phyloP scores from a whole-genome alignment of 2,113 vertebrate genomes.

The Triplophysa rosa region DNA sequence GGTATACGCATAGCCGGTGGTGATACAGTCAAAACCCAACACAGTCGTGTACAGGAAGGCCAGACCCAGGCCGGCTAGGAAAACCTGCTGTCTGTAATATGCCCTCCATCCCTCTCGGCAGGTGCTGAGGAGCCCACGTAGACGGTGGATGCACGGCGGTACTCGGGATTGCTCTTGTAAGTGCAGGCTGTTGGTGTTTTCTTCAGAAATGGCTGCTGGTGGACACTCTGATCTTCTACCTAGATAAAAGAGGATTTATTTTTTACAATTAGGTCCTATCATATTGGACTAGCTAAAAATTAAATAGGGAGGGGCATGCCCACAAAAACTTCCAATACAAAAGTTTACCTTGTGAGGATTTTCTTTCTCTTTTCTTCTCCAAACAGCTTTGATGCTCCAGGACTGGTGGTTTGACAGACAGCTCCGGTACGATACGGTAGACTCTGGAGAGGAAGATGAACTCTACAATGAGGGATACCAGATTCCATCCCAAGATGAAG shows the following conservation, averaged over 20 bases:
- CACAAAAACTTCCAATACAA: neutral
- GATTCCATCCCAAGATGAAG: conserved; percentile 81
- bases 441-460: conserved; percentile 80
- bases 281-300: neutral
- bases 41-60: conserved; percentile 81
- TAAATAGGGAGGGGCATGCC: neutral
- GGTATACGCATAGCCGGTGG: conserved; percentile 76
- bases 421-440: conserved; percentile 74
- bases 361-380: conserved; percentile 64
- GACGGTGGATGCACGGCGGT: conserved; percentile 63
- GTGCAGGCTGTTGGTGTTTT: conserved; percentile 55
- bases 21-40: conserved; percentile 81
- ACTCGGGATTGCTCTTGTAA: conserved; percentile 59
- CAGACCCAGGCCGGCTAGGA: conserved; percentile 78
- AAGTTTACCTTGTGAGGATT: conserved; percentile 64
- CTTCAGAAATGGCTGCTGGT: conserved; percentile 56
- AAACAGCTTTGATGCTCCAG: conserved; percentile 58
- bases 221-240: conserved; percentile 42
- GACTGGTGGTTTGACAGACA: conserved; percentile 71
- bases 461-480: conserved; percentile 76
- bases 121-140: conserved; percentile 65
- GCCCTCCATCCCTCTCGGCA: conserved; percentile 75
- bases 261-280: neutral
- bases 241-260: conserved; percentile 43
- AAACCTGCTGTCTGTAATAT: conserved; percentile 75